phyloP scores from a whole-genome alignment of 2,113 vertebrate genomes.

The Eleginops maclovinus region DNA sequence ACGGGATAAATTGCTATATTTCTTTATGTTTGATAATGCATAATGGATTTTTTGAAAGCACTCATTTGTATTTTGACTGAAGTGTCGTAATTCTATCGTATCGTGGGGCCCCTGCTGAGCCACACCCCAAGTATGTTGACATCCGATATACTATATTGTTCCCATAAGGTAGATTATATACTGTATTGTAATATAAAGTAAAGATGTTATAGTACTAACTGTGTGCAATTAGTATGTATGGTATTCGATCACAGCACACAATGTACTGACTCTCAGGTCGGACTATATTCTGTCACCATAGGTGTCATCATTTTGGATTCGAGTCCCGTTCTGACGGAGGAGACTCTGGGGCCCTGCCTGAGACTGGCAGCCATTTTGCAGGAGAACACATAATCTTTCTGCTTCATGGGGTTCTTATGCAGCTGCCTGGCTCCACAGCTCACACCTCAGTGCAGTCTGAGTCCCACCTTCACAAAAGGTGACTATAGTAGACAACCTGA shows the following conservation, averaged over 20 bases:
- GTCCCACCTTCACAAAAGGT: slow-evolving; percentile 13
- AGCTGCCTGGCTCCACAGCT: slow-evolving; percentile 37
- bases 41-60: too few relatives aligned
- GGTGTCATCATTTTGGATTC: slow-evolving; percentile 49
- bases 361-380: slow-evolving; percentile 67
- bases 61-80: too few relatives aligned
- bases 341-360: slow-evolving; percentile 37
- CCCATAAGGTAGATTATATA: too few relatives aligned
- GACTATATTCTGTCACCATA: not conserved
- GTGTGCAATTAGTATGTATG: not conserved
- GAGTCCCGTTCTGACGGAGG: slow-evolving; percentile 42
- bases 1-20: not conserved
- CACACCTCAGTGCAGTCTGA: slow-evolving; percentile 48
- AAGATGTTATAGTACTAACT: not conserved
- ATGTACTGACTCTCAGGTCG: not conserved
- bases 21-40: too few relatives aligned
- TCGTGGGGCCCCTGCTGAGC: too few relatives aligned
- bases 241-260: slow-evolving; percentile 1
- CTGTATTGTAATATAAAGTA: not conserved
- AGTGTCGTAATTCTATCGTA: too few relatives aligned
- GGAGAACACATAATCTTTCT: slow-evolving; percentile 59
- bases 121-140: too few relatives aligned
- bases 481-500: slow-evolving; percentile 14
- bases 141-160: too few relatives aligned
- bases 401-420: slow-evolving; percentile 45